Conservation (phyloP, 1,140 invertebrate genomes). For the Vanessa tameamea region DNA sequence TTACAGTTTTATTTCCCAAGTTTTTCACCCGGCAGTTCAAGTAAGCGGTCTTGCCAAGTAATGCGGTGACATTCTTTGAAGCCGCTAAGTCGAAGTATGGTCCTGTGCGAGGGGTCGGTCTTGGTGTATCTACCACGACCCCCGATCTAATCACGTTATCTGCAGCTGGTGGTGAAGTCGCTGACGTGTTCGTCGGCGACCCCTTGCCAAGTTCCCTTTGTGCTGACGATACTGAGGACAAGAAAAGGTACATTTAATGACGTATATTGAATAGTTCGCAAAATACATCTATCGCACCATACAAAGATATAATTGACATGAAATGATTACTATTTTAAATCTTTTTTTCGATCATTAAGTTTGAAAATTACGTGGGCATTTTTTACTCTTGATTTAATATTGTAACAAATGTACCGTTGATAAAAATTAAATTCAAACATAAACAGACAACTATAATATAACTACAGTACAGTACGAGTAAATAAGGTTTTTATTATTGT, state of each 20-base stretch:
- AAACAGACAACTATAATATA: no score
- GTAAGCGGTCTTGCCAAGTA: constrained; percentile 91
- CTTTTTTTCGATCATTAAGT: no score
- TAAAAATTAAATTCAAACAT: no score
- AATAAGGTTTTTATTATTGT: no score
- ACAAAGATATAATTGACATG: no score
- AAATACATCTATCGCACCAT: no score
- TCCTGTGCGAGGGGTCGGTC: constrained; percentile 71
- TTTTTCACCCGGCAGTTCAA: constrained; percentile 92
- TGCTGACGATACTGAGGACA: constrained; percentile 67
- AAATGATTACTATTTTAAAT: no score
- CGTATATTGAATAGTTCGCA: no score
- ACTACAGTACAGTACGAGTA: no score
- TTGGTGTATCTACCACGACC: constrained; percentile 44
- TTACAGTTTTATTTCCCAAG: constrained; percentile 92
- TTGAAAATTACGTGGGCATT: no score
- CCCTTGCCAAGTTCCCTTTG: constrained; percentile 71
- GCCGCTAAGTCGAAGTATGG: constrained; percentile 86
- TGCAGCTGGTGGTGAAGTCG: constrained; percentile 60
- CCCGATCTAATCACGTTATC: constrained; percentile 66
- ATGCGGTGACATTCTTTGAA: constrained; percentile 90
- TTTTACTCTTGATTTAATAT: no score
- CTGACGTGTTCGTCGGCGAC: constrained; percentile 57
- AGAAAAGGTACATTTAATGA: constrained; percentile 27
- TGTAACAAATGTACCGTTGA: no score